Conservation (phyloP, 1,140 invertebrate species). For the Palaemon carinicauda region DNA sequence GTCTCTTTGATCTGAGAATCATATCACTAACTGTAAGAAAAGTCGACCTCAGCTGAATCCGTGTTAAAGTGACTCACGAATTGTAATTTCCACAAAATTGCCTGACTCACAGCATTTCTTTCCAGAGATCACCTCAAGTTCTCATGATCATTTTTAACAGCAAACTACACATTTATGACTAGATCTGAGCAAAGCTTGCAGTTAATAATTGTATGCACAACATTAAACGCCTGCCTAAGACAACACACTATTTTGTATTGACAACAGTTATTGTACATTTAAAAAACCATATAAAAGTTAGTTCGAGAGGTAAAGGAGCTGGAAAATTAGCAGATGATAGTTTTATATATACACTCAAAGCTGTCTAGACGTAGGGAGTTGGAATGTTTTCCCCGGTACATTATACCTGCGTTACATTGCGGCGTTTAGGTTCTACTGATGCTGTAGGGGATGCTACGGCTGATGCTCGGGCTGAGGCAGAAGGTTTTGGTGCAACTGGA, state of each 20-base stretch:
- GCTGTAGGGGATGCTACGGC: constrained; percentile 26
- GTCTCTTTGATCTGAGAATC: no score
- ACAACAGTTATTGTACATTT: constrained; percentile 39
- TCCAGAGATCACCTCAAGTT: neutral
- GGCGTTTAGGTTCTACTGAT: constrained; percentile 55
- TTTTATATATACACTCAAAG: neutral
- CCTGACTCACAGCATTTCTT: neutral
- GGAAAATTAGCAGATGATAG: no score
- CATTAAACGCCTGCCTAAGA: constrained; percentile 28
- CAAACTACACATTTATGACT: constrained; percentile 49
- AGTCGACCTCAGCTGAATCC: no score
- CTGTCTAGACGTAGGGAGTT: neutral
- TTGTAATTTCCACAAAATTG: no score
- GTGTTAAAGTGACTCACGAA: no score
- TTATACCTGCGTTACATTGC: constrained; percentile 59
- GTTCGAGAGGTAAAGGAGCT: no score
- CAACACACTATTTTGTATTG: constrained; percentile 24
- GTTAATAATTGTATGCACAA: constrained; percentile 44
- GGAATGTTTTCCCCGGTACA: neutral
- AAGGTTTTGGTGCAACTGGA: constrained; percentile 58
- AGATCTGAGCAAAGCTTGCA: constrained; percentile 54
- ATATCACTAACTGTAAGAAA: no score
- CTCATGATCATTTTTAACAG: no score
- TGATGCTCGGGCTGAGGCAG: constrained; percentile 36
- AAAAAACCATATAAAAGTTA: neutral